Evolutionary conservation across 2,113 vertebrate species (phyloP).

Genomic region (Sminthopsis crassicaudata): DNA sequence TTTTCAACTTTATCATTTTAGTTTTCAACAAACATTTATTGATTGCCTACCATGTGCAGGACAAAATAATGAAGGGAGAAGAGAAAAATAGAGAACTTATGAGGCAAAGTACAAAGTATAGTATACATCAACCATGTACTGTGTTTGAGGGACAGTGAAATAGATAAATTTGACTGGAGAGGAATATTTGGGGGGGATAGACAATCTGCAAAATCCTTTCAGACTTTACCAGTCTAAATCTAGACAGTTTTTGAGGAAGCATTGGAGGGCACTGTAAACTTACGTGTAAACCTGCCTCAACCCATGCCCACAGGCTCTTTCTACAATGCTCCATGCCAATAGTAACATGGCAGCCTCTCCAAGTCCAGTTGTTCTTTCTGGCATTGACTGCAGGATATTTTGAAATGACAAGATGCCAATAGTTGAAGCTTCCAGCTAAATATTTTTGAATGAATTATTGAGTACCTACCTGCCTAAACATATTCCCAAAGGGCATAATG

Average conservation of each 20-base stretch:
- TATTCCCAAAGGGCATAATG: slow-evolving; percentile 28
- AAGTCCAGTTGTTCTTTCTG: slow-evolving; percentile 16
- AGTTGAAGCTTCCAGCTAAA: slow-evolving; percentile 6
- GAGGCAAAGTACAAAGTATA: not conserved
- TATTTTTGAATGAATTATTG: slow-evolving; percentile 47
- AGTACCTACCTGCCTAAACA: slow-evolving; percentile 47
- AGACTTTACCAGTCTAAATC: not conserved
- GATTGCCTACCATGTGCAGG: not conserved
- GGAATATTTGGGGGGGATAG: not conserved
- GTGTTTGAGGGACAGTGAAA: not conserved
- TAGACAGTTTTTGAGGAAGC: not conserved
- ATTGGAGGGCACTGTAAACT: fast-evolving
- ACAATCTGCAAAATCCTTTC: not conserved
- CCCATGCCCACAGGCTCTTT: not conserved
- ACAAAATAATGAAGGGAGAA: not conserved
- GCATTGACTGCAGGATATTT: not conserved
- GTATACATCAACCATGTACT: not conserved
- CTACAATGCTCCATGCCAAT: slow-evolving; percentile 8
- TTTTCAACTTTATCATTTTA: not conserved
- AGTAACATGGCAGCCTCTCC: slow-evolving; percentile 5
- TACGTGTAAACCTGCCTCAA: not conserved
- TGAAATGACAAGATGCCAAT: slow-evolving; percentile 19
- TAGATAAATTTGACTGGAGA: not conserved
- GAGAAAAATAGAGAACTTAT: not conserved
- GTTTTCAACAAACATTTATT: not conserved